phyloP scores from a whole-genome alignment of 2,888 invertebrate genomes.

The Clanis bilineata region DNA sequence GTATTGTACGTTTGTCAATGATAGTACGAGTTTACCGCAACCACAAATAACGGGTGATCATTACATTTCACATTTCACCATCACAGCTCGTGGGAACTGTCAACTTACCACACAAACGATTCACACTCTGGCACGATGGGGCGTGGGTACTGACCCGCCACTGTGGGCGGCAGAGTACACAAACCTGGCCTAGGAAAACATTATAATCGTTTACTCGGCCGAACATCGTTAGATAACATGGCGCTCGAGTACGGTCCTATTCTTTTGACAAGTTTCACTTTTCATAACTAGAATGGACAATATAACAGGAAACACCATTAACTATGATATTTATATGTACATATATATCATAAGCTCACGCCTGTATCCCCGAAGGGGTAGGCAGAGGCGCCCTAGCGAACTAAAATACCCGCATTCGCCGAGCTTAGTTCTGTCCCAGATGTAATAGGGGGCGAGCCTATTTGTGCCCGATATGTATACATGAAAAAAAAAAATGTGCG shows the following conservation, averaged over 20 bases:
- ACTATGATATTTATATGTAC: too few relatives aligned
- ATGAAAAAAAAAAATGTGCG: too few relatives aligned
- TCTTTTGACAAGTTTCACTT: not conserved
- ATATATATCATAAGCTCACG: too few relatives aligned
- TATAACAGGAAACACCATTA: too few relatives aligned
- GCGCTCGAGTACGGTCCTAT: too few relatives aligned
- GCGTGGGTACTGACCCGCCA: conserved; percentile 11
- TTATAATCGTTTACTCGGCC: not conserved
- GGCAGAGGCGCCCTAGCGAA: too few relatives aligned
- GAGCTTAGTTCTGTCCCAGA: too few relatives aligned
- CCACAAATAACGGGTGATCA: conserved; percentile 57
- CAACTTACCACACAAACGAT: conserved; percentile 43
- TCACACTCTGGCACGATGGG: conserved; percentile 24
- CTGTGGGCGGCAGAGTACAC: conserved; percentile 31
- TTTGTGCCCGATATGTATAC: too few relatives aligned
- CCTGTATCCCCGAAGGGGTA: too few relatives aligned
- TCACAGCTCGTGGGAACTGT: conserved; percentile 65
- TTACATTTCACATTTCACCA: conserved; percentile 60
- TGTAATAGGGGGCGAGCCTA: too few relatives aligned
- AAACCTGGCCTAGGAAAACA: conserved; percentile 14
- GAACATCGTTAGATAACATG: not conserved
- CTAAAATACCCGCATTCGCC: too few relatives aligned
- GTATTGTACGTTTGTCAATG: not conserved
- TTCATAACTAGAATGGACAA: not conserved
- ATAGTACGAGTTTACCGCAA: conserved; percentile 17